Evolutionary conservation across 2,113 vertebrate species (phyloP), one percentile per base, ranked within the genome.

Genomic region (Myotis davidii): DNA sequence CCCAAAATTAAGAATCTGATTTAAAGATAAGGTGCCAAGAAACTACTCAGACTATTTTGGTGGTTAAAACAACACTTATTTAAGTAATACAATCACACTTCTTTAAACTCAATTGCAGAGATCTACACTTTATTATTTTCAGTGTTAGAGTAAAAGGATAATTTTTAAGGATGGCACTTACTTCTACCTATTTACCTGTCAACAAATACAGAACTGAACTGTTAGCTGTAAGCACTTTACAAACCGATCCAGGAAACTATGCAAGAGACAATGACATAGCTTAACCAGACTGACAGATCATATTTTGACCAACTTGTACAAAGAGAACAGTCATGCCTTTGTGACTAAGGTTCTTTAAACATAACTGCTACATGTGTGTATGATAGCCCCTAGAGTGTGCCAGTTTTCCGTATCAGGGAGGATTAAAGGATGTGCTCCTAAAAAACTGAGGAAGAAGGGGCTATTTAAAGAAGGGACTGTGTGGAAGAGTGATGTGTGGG

Each of bases 141-240:
- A 85, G 20, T 61, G 65, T 96, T 59, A 89, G 56, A 81, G 27
- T 96, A 59, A 92, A 64, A 81, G 34, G 5, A n/a, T 90, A 61
- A 52, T 77, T 94, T 92, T 94, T 59, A 92, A 92, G 88, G 67
- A 79, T 85, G 93, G 79, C 70, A 91, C 69, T 93, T 54, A 94
- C 83, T 92, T 88, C 61, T 52, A 88, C 70, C 79, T 88, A 78
- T 88, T 76, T 94, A 83, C 85, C 69, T 91, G 76, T 84, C 87
- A 89, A 67, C 87, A 95, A 89, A 94, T 73, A 96, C 74, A 96
- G 86, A 95, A 96, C 85, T 48, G 45, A 95, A 94, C 73, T 78
- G 77, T 79, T 67, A 90, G 70, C 79, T 74, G 37, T 69, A 88
- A 95, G 67, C 45, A 96, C 74, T 81, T 90, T 82, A 96, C 54